Evolutionary conservation across 2,888 invertebrate genomes (phyloP).

Genomic region (Gryllus longicercus): DNA sequence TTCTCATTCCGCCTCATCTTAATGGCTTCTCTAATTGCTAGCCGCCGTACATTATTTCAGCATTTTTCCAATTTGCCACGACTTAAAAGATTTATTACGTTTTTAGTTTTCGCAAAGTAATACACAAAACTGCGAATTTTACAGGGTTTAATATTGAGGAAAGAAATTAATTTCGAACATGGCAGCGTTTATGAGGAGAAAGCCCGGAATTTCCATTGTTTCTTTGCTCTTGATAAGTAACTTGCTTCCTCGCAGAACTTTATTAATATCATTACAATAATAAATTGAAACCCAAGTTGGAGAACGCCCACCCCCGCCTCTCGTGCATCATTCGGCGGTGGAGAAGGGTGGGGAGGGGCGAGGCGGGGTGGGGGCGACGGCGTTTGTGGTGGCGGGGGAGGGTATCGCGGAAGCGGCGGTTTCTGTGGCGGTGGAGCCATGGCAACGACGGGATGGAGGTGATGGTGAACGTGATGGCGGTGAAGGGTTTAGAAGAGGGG

Average conservation of each 20-base stretch:
- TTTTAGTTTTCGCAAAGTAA: background rate
- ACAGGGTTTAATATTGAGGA: conserved; percentile 1
- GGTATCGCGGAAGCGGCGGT: no score
- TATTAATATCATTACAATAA: conserved; percentile 17
- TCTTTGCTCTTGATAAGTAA: conserved; percentile 8
- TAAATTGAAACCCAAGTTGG: conserved; percentile 17
- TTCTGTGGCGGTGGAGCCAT: no score
- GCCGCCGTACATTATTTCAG: background rate
- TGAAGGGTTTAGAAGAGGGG: no score
- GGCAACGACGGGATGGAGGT: no score
- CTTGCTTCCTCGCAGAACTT: conserved; percentile 9
- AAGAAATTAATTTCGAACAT: conserved; percentile 6
- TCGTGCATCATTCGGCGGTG: background rate
- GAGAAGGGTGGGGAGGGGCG: no score
- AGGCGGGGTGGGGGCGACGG: no score
- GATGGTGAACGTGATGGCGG: no score
- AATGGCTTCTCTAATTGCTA: no score
- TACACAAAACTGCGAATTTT: background rate
- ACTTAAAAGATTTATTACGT: background rate
- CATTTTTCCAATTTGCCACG: background rate
- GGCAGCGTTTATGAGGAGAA: background rate
- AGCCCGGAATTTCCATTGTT: conserved; percentile 7
- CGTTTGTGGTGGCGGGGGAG: no score
- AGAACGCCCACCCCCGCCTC: background rate
- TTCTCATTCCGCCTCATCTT: no score